Conservation (phyloP, 1,140 invertebrate genomes). For the Drosophila trapezifrons region DNA sequence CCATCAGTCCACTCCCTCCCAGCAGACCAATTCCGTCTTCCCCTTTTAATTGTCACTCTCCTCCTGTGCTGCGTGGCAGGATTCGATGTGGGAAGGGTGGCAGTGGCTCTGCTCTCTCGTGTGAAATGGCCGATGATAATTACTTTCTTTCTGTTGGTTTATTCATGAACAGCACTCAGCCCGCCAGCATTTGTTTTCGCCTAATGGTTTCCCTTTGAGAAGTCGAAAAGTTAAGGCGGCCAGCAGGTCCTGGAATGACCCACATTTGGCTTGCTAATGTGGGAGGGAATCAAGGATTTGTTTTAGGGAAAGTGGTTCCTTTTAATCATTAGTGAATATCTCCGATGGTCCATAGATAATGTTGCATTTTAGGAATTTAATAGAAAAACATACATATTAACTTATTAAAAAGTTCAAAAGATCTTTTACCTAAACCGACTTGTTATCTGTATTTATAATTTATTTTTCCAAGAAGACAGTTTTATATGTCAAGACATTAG, state of each 20-base stretch:
- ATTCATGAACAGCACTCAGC: slow-evolving; percentile 64
- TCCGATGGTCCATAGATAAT: neutral
- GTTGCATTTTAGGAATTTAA: neutral
- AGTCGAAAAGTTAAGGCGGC: slow-evolving; percentile 42
- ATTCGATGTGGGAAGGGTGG: slow-evolving; percentile 7
- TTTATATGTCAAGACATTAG: too few species aligned
- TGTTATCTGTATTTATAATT: too few species aligned
- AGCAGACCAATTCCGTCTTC: slow-evolving; percentile 25
- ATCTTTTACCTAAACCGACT: neutral
- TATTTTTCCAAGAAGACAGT: neutral
- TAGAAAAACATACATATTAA: neutral
- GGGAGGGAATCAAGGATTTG: neutral
- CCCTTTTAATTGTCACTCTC: slow-evolving; percentile 63
- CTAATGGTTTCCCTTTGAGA: slow-evolving; percentile 65
- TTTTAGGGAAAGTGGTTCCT: neutral
- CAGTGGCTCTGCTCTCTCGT: slow-evolving; percentile 28
- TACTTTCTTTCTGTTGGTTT: slow-evolving; percentile 67
- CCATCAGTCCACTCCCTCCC: slow-evolving; percentile 21
- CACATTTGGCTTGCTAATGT: slow-evolving; percentile 41
- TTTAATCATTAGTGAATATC: neutral
- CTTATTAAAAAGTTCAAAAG: neutral
- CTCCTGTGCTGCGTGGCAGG: slow-evolving; percentile 1
- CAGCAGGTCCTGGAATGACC: slow-evolving; percentile 9
- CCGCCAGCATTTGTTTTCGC: slow-evolving; percentile 61
- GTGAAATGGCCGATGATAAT: slow-evolving; percentile 73